Conservation (phyloP, 2,113 vertebrate species). For the Corvus moneduloides region DNA sequence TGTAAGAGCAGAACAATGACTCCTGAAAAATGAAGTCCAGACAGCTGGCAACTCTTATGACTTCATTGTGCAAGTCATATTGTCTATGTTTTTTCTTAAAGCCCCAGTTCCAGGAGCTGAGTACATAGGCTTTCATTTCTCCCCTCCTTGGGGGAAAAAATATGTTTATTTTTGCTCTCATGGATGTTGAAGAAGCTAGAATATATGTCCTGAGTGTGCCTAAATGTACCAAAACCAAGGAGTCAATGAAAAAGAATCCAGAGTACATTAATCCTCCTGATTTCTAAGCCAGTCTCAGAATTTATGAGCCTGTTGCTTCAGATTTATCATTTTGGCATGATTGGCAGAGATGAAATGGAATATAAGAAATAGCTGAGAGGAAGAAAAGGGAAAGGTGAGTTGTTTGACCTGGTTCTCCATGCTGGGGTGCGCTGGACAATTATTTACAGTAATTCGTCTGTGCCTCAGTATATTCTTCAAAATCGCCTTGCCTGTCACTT, state of each 20-base stretch:
- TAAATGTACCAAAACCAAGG: background rate
- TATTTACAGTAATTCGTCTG: background rate
- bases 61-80: background rate
- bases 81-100: background rate
- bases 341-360: background rate
- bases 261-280: background rate
- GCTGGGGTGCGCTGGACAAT: background rate
- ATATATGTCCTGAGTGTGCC: background rate
- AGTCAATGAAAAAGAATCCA: background rate
- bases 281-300: background rate
- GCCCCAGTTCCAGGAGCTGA: background rate
- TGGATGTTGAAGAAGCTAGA: background rate
- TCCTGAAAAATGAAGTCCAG: background rate
- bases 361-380: slow-evolving; percentile 25
- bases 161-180: background rate
- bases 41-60: background rate
- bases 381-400: background rate
- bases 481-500: background rate
- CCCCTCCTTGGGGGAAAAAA: background rate
- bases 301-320: background rate
- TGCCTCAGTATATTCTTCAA: background rate
- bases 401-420: background rate
- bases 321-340: background rate
- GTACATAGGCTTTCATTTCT: background rate
- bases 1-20: rapidly evolving